Evolutionary conservation across 2,113 vertebrate species (phyloP).

Genomic region (Erythrolamprus reginae): DNA sequence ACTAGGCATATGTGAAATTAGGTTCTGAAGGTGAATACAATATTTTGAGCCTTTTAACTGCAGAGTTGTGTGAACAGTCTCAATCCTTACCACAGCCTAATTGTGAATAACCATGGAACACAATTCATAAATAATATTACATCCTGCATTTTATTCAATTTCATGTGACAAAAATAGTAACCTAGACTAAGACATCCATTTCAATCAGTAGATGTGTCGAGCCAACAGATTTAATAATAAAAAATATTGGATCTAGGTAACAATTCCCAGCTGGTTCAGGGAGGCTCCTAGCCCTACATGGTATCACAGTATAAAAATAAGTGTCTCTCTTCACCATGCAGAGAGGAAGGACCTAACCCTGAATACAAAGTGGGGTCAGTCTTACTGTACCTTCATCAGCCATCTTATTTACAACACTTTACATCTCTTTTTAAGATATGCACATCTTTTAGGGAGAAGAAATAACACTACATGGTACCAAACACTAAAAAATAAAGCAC

Average conservation of each 20-base stretch:
- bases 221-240: conserved; percentile 76
- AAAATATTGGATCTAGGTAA: conserved; percentile 75
- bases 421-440: conserved; percentile 62
- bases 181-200: conserved; percentile 79
- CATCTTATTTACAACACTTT: conserved; percentile 72
- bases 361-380: conserved; percentile 60
- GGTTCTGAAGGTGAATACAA: conserved; percentile 18
- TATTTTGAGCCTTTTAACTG: neutral
- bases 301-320: conserved; percentile 78
- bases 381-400: conserved; percentile 58
- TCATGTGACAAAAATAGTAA: conserved; percentile 78
- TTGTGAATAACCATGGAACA: conserved; percentile 65
- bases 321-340: conserved; percentile 71
- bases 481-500: conserved; percentile 61
- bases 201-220: conserved; percentile 76
- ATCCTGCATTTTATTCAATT: conserved; percentile 81
- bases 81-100: conserved; percentile 31
- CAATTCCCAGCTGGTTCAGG: conserved; percentile 64
- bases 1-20: conserved; percentile 37
- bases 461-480: conserved; percentile 66
- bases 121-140: conserved; percentile 69
- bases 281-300: conserved; percentile 67
- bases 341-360: conserved; percentile 65
- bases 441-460: conserved; percentile 63
- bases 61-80: conserved; percentile 27